Base-by-base conservation (phyloP, 2,797 vertebrate species). In the Schizothorax lantsangensis region DNA sequence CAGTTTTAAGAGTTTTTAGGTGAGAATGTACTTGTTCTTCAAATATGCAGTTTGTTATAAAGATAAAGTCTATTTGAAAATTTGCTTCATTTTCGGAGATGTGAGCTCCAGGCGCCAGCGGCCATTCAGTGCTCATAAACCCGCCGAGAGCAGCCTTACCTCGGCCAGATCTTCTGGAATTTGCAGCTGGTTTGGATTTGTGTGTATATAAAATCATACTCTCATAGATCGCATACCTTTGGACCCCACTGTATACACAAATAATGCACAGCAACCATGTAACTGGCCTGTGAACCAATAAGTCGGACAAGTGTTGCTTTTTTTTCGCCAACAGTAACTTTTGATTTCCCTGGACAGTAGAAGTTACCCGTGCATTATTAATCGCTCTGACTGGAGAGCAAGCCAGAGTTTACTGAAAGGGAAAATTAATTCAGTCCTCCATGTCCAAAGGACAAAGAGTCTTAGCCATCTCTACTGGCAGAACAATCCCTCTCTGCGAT, bases 361-460 rank as follows among this genome's bases (percentile, higher is more conserved):
- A 45, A 69, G 81, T 86, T 83, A 84, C 62, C 45, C 23, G 40
- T 81, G 85, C 57, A 81, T 62, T 47, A 80, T 84, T 88, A 88
- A 88, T 88, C 77, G 59, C 30, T 81, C 19, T 2, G 36, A 83
- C 59, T 75, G 45, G 12, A 54, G 36, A 57, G 49, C 45, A 69
- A 79, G 82, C 69, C 57, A 74, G 62, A 33, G 87, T 74, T 85
- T 81, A 82, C 79, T 85, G 83, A 85, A 43, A 84, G 79, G 33
- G 79, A 85, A 88, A 88, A 85, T 83, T 1, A 69, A 88, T 77
- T 77, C 73, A 83, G 79, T 74, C 59, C 78, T 85, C 47, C 14
- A 38, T 80, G 69, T 81, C 47, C 59, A 72, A 74, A 47, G 78
- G 59, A 81, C 59, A 52, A 47, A 80, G 69, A 74, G 49, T 54